Conservation (phyloP, 2,113 vertebrate genomes). For the Anarrhichthys ocellatus region DNA sequence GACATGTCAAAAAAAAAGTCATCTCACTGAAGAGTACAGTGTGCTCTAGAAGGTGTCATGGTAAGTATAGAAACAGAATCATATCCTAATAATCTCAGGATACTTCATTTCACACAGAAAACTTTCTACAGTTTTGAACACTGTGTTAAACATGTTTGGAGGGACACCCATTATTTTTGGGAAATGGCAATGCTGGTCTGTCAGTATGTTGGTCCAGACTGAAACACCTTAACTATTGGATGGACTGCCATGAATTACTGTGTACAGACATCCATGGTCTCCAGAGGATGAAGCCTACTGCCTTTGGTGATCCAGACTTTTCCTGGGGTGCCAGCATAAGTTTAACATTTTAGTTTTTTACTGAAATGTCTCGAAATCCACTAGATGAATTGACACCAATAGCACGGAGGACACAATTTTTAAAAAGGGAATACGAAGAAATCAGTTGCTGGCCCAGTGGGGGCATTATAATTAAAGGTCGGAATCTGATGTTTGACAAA, state of each 20-base stretch:
- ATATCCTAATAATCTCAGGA: background rate
- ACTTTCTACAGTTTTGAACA: background rate
- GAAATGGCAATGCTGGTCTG: background rate
- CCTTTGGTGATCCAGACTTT: background rate
- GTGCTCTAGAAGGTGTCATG: background rate
- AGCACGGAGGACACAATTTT: background rate
- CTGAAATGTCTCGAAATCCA: background rate
- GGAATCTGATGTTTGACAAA: conserved; percentile 44
- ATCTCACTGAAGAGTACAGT: conserved; percentile 9
- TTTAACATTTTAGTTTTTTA: background rate
- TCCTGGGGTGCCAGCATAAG: background rate
- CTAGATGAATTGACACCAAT: background rate
- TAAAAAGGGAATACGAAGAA: background rate
- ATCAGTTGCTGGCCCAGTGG: background rate
- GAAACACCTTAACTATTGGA: background rate
- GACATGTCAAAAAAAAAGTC: conserved; percentile 45
- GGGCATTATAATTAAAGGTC: conserved; percentile 43
- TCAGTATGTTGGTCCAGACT: background rate
- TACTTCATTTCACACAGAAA: background rate
- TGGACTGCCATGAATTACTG: background rate
- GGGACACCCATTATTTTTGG: background rate
- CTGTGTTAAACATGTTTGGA: background rate
- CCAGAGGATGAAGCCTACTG: background rate
- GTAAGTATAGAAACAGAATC: conserved; percentile 15
- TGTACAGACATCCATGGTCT: background rate